Conservation (phyloP, 2,888 invertebrate species). For the Lacanobia wlatinum region DNA sequence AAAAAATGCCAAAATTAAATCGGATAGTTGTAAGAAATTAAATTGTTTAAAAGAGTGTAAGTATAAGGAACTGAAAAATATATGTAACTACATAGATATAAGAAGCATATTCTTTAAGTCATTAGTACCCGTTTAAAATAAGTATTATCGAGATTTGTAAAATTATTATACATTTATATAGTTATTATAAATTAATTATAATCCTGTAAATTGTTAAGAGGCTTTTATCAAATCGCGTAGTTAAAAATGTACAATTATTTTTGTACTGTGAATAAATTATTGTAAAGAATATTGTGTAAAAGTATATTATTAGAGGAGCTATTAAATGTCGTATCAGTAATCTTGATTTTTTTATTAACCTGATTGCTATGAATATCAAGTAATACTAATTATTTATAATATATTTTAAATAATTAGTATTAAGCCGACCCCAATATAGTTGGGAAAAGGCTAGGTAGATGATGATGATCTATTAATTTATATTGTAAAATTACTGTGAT, state of each 20-base stretch:
- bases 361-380: neutral
- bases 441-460: no score
- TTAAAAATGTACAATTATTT: slow-evolving; percentile 76
- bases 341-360: slow-evolving; percentile 2
- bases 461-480: no score
- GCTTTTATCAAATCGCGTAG: slow-evolving; percentile 61
- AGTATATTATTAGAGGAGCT: slow-evolving; percentile 70
- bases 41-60: slow-evolving; percentile 31
- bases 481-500: no score
- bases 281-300: slow-evolving; percentile 68
- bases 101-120: slow-evolving; percentile 32
- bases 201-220: slow-evolving; percentile 67
- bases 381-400: no score
- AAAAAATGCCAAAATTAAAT: slow-evolving; percentile 51
- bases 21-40: slow-evolving; percentile 29
- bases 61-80: slow-evolving; percentile 59
- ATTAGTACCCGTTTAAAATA: slow-evolving; percentile 65
- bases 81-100: slow-evolving; percentile 25
- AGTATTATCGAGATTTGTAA: slow-evolving; percentile 48
- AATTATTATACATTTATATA: slow-evolving; percentile 35
- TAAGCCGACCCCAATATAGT: no score
- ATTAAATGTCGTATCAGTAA: slow-evolving; percentile 67
- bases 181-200: slow-evolving; percentile 28
- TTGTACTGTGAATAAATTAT: slow-evolving; percentile 74
- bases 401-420: no score